Evolutionary conservation across 2,113 vertebrate species (phyloP).

Genomic region (Plectropomus leopardus): DNA sequence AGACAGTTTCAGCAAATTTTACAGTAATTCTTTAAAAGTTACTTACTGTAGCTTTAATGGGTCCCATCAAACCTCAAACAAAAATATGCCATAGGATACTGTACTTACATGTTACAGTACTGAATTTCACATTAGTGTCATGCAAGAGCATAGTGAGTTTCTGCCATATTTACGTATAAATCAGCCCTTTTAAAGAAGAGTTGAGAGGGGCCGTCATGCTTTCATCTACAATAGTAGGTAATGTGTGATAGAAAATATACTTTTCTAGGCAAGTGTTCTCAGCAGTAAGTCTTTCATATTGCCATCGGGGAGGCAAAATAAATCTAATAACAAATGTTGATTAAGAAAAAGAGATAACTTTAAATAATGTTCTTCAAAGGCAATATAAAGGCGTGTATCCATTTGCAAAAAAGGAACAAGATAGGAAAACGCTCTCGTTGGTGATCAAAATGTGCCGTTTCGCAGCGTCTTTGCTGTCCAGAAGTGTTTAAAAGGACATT

Average conservation of each 20-base stretch:
- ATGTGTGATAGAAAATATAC: constrained; percentile 63
- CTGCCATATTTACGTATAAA: constrained; percentile 47
- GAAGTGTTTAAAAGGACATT: constrained; percentile 25
- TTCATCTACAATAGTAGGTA: constrained; percentile 48
- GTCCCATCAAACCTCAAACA: constrained; percentile 56
- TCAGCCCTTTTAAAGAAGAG: constrained; percentile 56
- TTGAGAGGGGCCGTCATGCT: constrained; percentile 60
- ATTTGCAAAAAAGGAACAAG: constrained; percentile 1
- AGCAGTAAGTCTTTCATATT: constrained; percentile 60
- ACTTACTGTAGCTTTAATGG: too few relatives aligned
- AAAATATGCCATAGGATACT: constrained; percentile 43
- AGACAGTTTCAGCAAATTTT: too few relatives aligned
- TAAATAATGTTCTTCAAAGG: constrained; percentile 79
- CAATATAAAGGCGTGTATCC: constrained; percentile 58
- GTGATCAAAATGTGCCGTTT: constrained; percentile 37
- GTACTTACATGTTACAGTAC: constrained; percentile 60
- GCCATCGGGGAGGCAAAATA: constrained; percentile 52
- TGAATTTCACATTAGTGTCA: constrained; percentile 67
- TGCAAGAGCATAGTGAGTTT: constrained; percentile 66
- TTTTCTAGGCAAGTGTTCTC: constrained; percentile 76
- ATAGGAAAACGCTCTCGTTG: background rate
- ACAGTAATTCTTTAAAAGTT: too few relatives aligned
- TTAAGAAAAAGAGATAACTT: constrained; percentile 41
- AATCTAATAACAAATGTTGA: constrained; percentile 21
- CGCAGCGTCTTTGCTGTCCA: constrained; percentile 20